A percentile compares a stretch with the other conserved stretches of the same genome.
phyloP scores from a whole-genome alignment of 2,113 vertebrate species.

The Lepidothrix coronata region DNA sequence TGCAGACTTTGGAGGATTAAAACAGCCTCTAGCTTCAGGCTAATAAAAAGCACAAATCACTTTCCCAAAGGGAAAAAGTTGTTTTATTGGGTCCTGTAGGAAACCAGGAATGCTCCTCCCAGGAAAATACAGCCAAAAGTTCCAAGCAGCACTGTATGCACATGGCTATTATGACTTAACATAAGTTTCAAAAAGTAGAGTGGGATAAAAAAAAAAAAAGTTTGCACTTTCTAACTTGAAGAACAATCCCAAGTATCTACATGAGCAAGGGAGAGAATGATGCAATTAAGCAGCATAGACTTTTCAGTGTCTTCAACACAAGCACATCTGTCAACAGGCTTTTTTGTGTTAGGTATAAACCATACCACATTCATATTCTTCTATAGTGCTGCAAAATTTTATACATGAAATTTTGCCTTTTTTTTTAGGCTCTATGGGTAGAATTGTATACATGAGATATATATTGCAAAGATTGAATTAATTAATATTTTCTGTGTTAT shows the following conservation, averaged over 20 bases:
- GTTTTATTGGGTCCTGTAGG: not conserved
- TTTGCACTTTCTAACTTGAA: not conserved
- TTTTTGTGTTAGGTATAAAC: not conserved
- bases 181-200: not conserved
- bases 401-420: not conserved
- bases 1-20: not conserved
- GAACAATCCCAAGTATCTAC: not conserved
- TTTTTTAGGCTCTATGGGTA: not conserved
- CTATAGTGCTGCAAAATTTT: not conserved
- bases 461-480: not conserved
- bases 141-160: not conserved
- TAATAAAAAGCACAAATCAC: not conserved
- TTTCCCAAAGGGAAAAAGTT: not conserved
- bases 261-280: not conserved
- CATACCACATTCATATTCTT: not conserved
- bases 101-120: not conserved
- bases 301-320: not conserved
- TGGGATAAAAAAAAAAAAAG: not conserved
- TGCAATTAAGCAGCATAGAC: not conserved
- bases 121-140: not conserved
- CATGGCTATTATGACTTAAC: not conserved
- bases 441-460: not conserved
- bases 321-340: not conserved
- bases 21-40: not conserved
- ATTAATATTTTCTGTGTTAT: not conserved